Conservation (phyloP, 2,888 invertebrate species). For the Gari tellinella region DNA sequence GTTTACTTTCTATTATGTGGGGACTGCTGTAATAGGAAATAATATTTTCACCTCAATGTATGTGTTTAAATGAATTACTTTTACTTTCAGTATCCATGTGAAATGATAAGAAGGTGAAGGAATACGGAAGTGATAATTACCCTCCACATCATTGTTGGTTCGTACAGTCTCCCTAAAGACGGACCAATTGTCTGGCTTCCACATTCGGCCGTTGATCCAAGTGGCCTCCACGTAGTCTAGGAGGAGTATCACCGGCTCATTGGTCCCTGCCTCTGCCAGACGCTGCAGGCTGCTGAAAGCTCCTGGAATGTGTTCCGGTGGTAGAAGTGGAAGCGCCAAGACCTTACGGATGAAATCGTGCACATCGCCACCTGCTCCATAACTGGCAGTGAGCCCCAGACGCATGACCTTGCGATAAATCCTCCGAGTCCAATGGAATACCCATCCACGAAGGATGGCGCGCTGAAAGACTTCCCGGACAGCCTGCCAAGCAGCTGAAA, state of each 20-base stretch:
- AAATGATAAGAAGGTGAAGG: too few relatives aligned
- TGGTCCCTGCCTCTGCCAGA: slow-evolving; percentile 1
- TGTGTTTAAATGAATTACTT: too few relatives aligned
- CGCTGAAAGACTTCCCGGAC: not conserved
- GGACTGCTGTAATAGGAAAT: too few relatives aligned
- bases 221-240: slow-evolving; percentile 2
- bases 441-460: not conserved
- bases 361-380: not conserved
- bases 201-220: slow-evolving; percentile 17
- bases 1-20: too few relatives aligned
- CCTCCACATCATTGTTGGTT: slow-evolving; percentile 36
- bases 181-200: slow-evolving; percentile 20
- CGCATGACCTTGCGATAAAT: slow-evolving; percentile 1
- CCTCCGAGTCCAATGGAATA: slow-evolving; percentile 5
- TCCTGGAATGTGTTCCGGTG: slow-evolving; percentile 2
- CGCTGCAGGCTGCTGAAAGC: slow-evolving; percentile 1
- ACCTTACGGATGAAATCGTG: slow-evolving; percentile 3
- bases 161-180: slow-evolving; percentile 8
- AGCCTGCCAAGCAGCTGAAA: slow-evolving; percentile 13
- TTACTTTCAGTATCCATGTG: too few relatives aligned
- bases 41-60: too few relatives aligned
- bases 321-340: slow-evolving; percentile 4
- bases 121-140: not conserved
- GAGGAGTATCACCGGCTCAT: too few relatives aligned
- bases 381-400: slow-evolving; percentile 2